Percentiles rank a stretch among this genome's conserved stretches.
Evolutionary conservation across 2,797 vertebrate species (phyloP).

Genomic region (Galaxias olidus): DNA sequence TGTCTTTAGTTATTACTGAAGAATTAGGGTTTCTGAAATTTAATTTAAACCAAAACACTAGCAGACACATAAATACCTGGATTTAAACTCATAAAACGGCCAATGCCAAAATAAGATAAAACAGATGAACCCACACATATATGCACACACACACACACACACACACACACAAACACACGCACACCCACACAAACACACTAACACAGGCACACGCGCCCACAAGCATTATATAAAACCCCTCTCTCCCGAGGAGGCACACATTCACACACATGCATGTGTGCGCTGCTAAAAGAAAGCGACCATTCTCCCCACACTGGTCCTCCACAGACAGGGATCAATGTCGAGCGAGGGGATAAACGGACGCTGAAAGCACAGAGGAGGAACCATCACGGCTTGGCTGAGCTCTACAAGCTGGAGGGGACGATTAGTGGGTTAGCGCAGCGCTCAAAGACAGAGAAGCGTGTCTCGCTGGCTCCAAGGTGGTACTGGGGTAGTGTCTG

Average conservation of each 20-base stretch:
- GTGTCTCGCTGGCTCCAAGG: too few species aligned
- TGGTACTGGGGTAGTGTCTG: too few species aligned
- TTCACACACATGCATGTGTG: slow-evolving; percentile 22
- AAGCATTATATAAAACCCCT: slow-evolving; percentile 15
- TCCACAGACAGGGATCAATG: not conserved
- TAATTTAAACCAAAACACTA: too few species aligned
- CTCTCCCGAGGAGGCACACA: slow-evolving; percentile 18
- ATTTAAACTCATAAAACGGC: too few species aligned
- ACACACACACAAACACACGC: slow-evolving; percentile 12
- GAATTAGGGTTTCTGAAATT: too few species aligned
- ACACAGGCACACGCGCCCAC: not conserved
- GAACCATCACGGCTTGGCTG: slow-evolving; percentile 53
- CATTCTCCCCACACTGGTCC: too few species aligned
- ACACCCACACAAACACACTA: slow-evolving; percentile 11
- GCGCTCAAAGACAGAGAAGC: too few species aligned
- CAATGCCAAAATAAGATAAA: not conserved
- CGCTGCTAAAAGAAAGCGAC: too few species aligned
- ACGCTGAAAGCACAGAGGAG: slow-evolving; percentile 4
- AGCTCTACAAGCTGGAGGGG: not conserved
- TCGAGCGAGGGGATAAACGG: slow-evolving; percentile 13
- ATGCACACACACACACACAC: not conserved
- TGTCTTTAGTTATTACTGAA: too few species aligned
- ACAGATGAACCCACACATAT: slow-evolving; percentile 8
- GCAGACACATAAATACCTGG: too few species aligned
- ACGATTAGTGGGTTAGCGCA: too few species aligned